Base-by-base conservation (phyloP, 2,888 invertebrate species). In the Apamea sordens region DNA sequence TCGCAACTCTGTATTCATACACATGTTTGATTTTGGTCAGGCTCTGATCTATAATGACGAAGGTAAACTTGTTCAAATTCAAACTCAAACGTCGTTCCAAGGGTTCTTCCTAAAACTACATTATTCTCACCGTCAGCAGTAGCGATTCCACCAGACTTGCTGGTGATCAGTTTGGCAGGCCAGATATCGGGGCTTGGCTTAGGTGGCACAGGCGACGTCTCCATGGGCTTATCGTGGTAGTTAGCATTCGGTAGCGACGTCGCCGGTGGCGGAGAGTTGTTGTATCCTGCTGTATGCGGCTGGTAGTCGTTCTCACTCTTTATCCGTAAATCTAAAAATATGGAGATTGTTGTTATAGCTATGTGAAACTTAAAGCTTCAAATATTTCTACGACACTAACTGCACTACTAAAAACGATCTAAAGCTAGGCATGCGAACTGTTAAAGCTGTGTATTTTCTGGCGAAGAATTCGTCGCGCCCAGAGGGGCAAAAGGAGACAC, bases 91-190 rank as follows among this genome's bases (percentile, higher is more conserved):
- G 28, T 13, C 44, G n/a, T 44, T 61, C 24, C 21, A 53, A 71
- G 24, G 1, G 18, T 2, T 50, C 18, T 28, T 63, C 15, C 21
- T 80, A 75, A 73, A 67, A 28, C 44, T 41, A 47, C 3, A 44
- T 69, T 41, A 24, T 61, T 59, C 97, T 97, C 93, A 98, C 98
- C 98, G 94, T 98, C 98, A 91, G 98, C 98, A 92, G 98, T 98
- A 91, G 98, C 98, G 88, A 98, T 98, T 91, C 98, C 98, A 87
- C 98, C 98, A 91, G 98, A 98, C 96, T 98, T 98, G 96, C 97
- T 97, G 77, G 97, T 97, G 90, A 97, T 97, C 89, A 97, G 96
- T 93, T 97, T 97, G 83, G 97, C 95, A 79, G 97, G 97, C 97
- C 97, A 98, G 84, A 97, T 97, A 88, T 97, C 97, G 79, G 97